phyloP scores from a whole-genome alignment of 2,888 invertebrate species.

The Caenorhabditis doughertyi region DNA sequence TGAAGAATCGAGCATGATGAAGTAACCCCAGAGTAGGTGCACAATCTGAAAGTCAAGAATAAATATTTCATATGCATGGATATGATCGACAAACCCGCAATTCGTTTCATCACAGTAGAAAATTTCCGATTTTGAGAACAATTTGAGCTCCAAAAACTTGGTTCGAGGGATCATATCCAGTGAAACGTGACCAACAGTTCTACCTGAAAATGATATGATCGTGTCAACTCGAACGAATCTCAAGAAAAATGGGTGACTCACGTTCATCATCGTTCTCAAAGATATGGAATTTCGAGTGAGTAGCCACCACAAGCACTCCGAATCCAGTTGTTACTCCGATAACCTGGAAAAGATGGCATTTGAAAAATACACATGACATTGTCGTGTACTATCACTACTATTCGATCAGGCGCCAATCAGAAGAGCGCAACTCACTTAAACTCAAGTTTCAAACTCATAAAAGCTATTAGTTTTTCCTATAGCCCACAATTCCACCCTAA shows the following conservation, averaged over 20 bases:
- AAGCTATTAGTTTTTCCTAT: too few species aligned
- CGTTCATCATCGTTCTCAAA: constrained; percentile 54
- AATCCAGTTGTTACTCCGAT: constrained; percentile 45
- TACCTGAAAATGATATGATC: constrained; percentile 19
- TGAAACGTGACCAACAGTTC: constrained; percentile 44
- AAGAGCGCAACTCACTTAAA: too few species aligned
- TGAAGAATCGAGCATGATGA: constrained; percentile 47
- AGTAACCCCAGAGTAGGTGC: neutral
- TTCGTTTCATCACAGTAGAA: constrained; percentile 69
- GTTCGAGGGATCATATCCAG: constrained; percentile 47
- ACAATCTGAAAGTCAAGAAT: neutral
- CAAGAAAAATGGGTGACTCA: constrained; percentile 9
- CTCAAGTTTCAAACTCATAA: neutral
- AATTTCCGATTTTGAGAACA: constrained; percentile 67
- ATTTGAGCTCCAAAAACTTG: constrained; percentile 67
- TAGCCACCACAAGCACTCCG: constrained; percentile 53
- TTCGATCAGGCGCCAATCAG: too few species aligned
- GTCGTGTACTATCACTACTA: too few species aligned
- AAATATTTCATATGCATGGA: constrained; percentile 41
- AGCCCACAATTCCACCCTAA: neutral
- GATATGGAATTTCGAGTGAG: constrained; percentile 39
- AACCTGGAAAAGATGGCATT: constrained; percentile 25
- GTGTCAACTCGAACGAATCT: neutral
- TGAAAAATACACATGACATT: too few species aligned
- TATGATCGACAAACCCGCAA: too few species aligned